These are phyloP conservation scores for Eupelmus urozonus DNA, from an alignment of 2,888 invertebrate genomes.

Conservation along the genomic window DNA sequence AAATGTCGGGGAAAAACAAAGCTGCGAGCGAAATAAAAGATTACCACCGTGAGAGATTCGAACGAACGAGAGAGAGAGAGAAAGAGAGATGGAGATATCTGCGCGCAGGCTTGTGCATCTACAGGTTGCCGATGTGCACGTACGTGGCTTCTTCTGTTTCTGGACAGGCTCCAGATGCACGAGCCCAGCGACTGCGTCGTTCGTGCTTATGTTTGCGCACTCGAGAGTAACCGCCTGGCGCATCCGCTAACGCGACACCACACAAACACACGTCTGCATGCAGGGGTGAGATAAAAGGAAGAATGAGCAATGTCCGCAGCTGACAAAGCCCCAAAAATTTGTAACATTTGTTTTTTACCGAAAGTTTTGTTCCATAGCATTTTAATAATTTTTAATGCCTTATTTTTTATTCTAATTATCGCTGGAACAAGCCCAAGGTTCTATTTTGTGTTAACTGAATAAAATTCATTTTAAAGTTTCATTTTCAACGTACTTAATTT, in stretches of 20 bases:
- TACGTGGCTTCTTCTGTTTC: conserved; percentile 45
- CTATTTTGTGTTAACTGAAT: conserved; percentile 14
- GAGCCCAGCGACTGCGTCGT: neutral
- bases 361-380: too few relatives aligned
- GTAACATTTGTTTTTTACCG: too few relatives aligned
- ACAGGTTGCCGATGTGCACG: conserved; percentile 55
- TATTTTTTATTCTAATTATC: too few relatives aligned
- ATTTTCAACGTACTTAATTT: conserved; percentile 2
- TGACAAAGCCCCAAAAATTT: too few relatives aligned
- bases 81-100: neutral
- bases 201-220: conserved; percentile 48
- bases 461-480: conserved; percentile 36
- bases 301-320: too few relatives aligned
- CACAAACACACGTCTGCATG: neutral
- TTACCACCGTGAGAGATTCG: neutral
- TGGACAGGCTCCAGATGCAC: conserved; percentile 52
- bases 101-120: conserved; percentile 21
- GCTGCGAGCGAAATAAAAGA: neutral
- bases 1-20: neutral
- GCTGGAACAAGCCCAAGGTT: too few relatives aligned
- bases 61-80: too few relatives aligned
- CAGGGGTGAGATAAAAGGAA: neutral
- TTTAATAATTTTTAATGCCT: too few relatives aligned
- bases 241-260: conserved; percentile 38
- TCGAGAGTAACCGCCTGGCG: conserved; percentile 40